A percentile compares a stretch with the other conserved stretches of the same genome.
These are phyloP conservation scores for Nasonia longicornis DNA, from an alignment of 1,140 invertebrate genomes.

Conservation along the genomic window DNA sequence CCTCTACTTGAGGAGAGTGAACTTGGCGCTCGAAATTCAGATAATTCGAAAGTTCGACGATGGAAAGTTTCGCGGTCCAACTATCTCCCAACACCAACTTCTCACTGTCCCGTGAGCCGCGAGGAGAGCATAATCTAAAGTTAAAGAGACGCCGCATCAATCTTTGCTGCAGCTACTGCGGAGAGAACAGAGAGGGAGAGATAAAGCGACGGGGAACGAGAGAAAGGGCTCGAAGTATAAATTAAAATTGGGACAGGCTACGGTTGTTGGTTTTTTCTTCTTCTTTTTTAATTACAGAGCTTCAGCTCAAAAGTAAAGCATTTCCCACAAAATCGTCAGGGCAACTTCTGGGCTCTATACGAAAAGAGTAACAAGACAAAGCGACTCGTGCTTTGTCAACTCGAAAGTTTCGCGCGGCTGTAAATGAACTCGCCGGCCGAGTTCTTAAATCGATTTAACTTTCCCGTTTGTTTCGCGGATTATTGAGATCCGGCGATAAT, in stretches of 20 bases:
- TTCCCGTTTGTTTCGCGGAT: not conserved
- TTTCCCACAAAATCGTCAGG: no score
- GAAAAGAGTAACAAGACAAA: no score
- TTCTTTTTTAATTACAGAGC: no score
- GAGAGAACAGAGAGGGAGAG: not conserved
- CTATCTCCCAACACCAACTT: constrained; percentile 56
- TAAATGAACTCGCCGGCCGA: constrained; percentile 22
- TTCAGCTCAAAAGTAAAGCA: no score
- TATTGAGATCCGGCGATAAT: not conserved
- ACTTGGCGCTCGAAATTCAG: constrained; percentile 55
- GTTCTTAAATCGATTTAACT: constrained; percentile 24
- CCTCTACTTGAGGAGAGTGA: not conserved
- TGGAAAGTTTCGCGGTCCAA: constrained; percentile 58
- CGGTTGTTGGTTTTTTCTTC: no score
- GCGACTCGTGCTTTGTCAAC: no score
- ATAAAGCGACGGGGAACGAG: not conserved
- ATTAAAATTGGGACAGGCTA: no score
- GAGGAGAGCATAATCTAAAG: constrained; percentile 56
- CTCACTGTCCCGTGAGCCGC: constrained; percentile 51
- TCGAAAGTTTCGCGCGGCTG: not conserved
- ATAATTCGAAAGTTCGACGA: constrained; percentile 61
- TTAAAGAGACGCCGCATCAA: constrained; percentile 57
- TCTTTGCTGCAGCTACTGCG: constrained; percentile 45
- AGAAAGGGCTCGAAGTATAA: not conserved
- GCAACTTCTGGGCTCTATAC: no score